These are phyloP conservation scores for Mormyrus iriodes DNA, from an alignment of 2,113 vertebrate species.

Conservation along the genomic window DNA sequence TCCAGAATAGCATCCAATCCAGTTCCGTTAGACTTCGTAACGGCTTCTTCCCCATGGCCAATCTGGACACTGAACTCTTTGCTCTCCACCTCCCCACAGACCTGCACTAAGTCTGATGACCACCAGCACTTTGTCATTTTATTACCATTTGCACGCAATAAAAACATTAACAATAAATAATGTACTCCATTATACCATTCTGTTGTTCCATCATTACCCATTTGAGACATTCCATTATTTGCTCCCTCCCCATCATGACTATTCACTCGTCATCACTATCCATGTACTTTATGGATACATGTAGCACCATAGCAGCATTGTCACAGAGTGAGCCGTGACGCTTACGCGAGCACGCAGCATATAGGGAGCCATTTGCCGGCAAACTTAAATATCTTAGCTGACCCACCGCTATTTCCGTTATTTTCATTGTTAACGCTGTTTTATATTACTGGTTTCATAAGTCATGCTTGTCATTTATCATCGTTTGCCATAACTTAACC, in stretches of 20 bases:
- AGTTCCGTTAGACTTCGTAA: neutral
- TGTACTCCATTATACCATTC: neutral
- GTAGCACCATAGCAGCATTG: neutral
- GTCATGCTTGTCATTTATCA: too few species aligned
- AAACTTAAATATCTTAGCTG: too few species aligned
- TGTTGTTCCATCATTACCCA: neutral
- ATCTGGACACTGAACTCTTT: neutral
- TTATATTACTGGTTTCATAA: too few species aligned
- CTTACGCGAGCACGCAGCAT: too few species aligned
- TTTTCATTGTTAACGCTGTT: too few species aligned
- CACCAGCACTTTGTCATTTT: neutral
- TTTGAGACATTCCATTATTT: neutral
- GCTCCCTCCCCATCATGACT: too few species aligned
- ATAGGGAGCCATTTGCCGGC: too few species aligned
- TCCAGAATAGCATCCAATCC: neutral
- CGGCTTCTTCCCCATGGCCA: neutral
- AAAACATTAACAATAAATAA: too few species aligned
- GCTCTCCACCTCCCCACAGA: neutral
- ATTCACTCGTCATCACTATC: neutral
- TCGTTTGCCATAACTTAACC: too few species aligned
- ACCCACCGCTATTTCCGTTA: too few species aligned
- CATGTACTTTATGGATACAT: neutral
- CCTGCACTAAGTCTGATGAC: neutral
- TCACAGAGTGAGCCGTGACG: too few species aligned
- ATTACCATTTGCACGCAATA: neutral